Evolutionary conservation across 2,888 invertebrate species (phyloP), one percentile per base, ranked within the genome.

Genomic region (Nomada ferruginata): DNA sequence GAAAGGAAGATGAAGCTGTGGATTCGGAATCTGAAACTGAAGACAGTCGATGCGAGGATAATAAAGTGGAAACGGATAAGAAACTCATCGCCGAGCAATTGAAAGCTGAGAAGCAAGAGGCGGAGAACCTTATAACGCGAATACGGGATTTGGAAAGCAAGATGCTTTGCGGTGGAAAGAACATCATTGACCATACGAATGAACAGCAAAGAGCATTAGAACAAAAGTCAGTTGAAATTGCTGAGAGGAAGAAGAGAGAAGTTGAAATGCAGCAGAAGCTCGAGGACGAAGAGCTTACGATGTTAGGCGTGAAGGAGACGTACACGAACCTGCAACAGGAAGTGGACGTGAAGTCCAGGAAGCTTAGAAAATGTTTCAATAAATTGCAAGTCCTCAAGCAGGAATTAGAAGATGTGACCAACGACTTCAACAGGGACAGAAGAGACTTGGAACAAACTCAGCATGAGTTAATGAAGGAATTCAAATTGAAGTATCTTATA

Each of bases 281-380:
- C 71, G 99, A 99, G 91, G 95, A 97, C 89, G 98, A 99, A 93
- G 99, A 99, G 93, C 98, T 99, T 93, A 97, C 97, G 20, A 97
- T 98, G 18, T 95, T 97, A 66, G 98, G 98, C 91, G 96, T 99
- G 74, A 96, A 97, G 76, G 98, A 97, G 91, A 99, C 98, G 0
- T 99, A 98, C 92, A 96, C 97, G 11, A 97, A 97, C 69, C 94
- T 99, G 76, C 98, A 99, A 92, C 99, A 99, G 93, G 99, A 99
- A 94, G 98, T 99, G 2, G 99, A 99, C 92, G 96, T 98, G 76
- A 99, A 99, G 94, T 97, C 98, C 36, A 97, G 97, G 90, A 98
- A 99, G 94, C 94, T 99, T 73, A 98, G 98, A 91, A 98, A 98
- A 94, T 96, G 99, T 91, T 97, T 98, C 91, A 95, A 96, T 20